Evolutionary conservation across 2,113 vertebrate species (phyloP).

Genomic region (Leuciscus idus): DNA sequence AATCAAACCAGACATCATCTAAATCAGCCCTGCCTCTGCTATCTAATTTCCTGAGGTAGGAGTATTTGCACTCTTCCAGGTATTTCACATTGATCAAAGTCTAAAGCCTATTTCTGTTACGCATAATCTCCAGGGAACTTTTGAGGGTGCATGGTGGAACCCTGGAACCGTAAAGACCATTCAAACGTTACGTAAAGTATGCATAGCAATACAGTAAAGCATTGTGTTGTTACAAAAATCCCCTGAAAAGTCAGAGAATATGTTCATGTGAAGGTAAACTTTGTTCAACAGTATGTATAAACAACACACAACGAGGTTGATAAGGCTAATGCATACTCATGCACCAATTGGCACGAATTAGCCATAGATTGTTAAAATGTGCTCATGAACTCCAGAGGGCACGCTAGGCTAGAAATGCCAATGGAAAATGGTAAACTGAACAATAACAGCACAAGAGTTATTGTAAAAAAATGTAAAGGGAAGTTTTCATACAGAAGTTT

Average conservation of each 20-base stretch:
- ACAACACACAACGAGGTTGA: neutral
- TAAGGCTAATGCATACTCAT: neutral
- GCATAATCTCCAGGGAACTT: neutral
- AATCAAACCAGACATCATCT: constrained; percentile 51
- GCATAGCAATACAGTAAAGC: neutral
- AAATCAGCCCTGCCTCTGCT: constrained; percentile 6
- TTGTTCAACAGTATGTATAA: neutral
- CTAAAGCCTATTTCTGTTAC: neutral
- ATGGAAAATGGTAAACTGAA: neutral
- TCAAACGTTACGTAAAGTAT: neutral
- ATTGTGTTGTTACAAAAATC: neutral
- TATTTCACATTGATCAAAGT: constrained; percentile 17
- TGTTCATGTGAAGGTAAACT: constrained; percentile 1
- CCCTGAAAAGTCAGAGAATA: neutral
- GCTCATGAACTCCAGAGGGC: neutral
- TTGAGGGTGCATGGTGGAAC: neutral
- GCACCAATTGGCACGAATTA: neutral
- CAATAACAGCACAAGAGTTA: neutral
- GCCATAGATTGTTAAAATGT: neutral
- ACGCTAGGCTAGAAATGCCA: neutral
- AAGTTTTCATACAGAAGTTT: neutral
- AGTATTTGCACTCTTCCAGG: neutral
- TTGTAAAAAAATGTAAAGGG: neutral
- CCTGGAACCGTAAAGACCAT: neutral
- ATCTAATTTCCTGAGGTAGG: neutral